A percentile compares a stretch with the other conserved stretches of the same genome.
Evolutionary conservation across 2,113 vertebrate species (phyloP).

Genomic region (Nesogale talazaci): DNA sequence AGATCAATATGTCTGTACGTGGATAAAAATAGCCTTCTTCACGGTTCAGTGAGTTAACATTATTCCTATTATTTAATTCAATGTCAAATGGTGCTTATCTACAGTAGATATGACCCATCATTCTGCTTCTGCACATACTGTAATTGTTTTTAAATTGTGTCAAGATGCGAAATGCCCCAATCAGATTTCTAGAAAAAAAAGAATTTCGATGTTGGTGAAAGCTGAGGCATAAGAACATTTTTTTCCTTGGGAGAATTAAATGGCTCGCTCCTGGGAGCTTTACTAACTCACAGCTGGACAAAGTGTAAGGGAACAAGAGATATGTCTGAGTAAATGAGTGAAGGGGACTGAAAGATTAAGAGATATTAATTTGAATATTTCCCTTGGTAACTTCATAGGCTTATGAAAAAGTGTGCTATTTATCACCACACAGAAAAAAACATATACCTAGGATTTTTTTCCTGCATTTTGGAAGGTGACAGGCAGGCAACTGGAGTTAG

Average conservation of each 20-base stretch:
- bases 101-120: conserved; percentile 13
- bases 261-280: not conserved
- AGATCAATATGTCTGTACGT: conserved; percentile 31
- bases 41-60: not conserved
- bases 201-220: not conserved
- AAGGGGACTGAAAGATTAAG: not conserved
- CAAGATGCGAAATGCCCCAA: conserved; percentile 16
- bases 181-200: not conserved
- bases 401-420: not conserved
- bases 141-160: conserved; percentile 54
- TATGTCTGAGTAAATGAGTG: not conserved
- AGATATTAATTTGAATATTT: not conserved
- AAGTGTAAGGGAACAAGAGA: not conserved
- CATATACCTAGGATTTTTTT: conserved; percentile 9
- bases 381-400: not conserved
- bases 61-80: conserved; percentile 14
- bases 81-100: not conserved
- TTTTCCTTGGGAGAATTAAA: not conserved
- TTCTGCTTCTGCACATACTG: conserved; percentile 31
- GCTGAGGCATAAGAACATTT: not conserved
- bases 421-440: not conserved
- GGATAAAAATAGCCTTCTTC: conserved; percentile 16
- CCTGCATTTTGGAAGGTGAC: not conserved
- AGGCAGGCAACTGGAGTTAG: not conserved
- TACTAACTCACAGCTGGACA: not conserved